Percentiles rank a stretch among this genome's conserved stretches.
Conservation (phyloP, 2,888 invertebrate species). For the Troides oblongomaculatus region DNA sequence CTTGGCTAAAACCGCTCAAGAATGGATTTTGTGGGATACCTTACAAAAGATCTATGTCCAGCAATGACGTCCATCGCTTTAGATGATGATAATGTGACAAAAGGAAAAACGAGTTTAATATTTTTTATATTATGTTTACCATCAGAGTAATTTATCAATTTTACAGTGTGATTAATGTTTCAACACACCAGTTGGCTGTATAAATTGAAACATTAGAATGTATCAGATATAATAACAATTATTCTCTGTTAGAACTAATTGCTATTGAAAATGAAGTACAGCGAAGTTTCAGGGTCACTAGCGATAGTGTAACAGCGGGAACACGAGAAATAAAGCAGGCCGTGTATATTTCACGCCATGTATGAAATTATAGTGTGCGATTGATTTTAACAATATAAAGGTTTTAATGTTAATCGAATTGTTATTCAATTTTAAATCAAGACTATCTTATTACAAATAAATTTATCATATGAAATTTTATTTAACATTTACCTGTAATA, state of each 20-base stretch:
- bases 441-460: neutral
- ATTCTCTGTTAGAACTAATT: neutral
- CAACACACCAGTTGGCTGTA: too few species aligned
- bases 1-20: too few species aligned
- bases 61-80: too few species aligned
- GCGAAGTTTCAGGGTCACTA: neutral
- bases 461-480: neutral
- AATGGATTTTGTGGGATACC: too few species aligned
- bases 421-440: neutral
- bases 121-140: too few species aligned
- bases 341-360: neutral
- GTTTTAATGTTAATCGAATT: neutral
- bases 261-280: neutral
- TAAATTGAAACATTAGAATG: too few species aligned
- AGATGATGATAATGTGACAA: too few species aligned
- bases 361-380: neutral
- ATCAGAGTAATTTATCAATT: too few species aligned
- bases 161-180: too few species aligned
- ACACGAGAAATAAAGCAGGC: constrained; percentile 4
- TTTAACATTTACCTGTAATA: constrained; percentile 85
- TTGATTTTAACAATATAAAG: neutral
- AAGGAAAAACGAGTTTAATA: too few species aligned
- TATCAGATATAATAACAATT: too few species aligned
- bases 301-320: neutral
- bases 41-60: too few species aligned